phyloP scores from a whole-genome alignment of 2,113 vertebrate genomes.

The Scomber japonicus region DNA sequence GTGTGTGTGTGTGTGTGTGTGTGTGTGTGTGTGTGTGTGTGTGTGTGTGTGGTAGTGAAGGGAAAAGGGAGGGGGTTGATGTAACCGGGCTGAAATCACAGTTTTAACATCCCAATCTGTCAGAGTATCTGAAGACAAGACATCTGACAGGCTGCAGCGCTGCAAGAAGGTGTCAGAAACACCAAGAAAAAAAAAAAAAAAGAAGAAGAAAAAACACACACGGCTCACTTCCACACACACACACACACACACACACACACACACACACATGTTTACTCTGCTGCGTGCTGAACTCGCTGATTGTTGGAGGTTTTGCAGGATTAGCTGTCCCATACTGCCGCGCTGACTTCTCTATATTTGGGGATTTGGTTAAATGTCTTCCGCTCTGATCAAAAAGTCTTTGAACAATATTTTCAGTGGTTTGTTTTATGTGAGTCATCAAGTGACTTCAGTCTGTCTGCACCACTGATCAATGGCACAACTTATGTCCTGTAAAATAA shows the following conservation, averaged over 20 bases:
- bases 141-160: slow-evolving; percentile 68
- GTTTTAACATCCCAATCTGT: slow-evolving; percentile 72
- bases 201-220: slow-evolving; percentile 22
- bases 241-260: slow-evolving; percentile 2
- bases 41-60: not conserved
- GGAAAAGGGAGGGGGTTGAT: slow-evolving; percentile 53
- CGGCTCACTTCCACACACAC: not conserved
- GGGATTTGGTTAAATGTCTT: slow-evolving; percentile 61
- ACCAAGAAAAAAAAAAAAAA: not conserved
- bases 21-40: not conserved
- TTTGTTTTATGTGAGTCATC: slow-evolving; percentile 62
- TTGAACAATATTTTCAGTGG: slow-evolving; percentile 45
- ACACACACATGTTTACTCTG: slow-evolving; percentile 34
- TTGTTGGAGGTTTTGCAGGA: slow-evolving; percentile 56
- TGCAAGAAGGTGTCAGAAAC: slow-evolving; percentile 63
- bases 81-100: slow-evolving; percentile 74
- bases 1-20: not conserved
- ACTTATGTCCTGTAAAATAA: slow-evolving; percentile 54
- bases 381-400: slow-evolving; percentile 58
- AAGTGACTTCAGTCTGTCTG: slow-evolving; percentile 43
- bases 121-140: slow-evolving; percentile 68
- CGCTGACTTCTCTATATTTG: slow-evolving; percentile 60
- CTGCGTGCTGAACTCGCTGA: slow-evolving; percentile 58
- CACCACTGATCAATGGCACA: slow-evolving; percentile 51
- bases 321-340: slow-evolving; percentile 53